Evolutionary conservation across 2,113 vertebrate genomes (phyloP).

Genomic region (Brachypodius melanocephalos): DNA sequence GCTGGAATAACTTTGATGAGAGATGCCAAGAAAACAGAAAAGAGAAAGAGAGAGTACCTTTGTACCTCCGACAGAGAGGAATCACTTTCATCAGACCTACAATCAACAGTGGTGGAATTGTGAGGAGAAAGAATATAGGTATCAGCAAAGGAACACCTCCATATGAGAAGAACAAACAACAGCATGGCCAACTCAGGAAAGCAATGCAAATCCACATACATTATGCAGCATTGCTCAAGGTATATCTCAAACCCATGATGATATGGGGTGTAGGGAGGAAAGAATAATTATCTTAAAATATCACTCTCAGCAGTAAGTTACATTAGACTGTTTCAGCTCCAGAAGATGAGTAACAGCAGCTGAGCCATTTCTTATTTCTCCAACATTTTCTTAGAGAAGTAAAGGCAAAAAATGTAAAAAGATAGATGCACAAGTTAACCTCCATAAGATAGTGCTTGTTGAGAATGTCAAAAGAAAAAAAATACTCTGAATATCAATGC

Average conservation of each 20-base stretch:
- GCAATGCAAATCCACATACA: conserved; percentile 29
- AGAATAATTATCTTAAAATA: not conserved
- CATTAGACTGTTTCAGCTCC: not conserved
- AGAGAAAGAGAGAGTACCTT: conserved; percentile 80
- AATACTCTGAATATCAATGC: not conserved
- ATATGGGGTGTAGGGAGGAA: not conserved
- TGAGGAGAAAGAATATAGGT: conserved; percentile 76
- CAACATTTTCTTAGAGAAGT: not conserved
- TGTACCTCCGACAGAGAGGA: conserved; percentile 83
- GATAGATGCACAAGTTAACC: not conserved
- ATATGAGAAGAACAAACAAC: conserved; percentile 46
- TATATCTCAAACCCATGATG: not conserved
- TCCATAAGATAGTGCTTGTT: not conserved
- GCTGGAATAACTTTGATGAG: conserved; percentile 20
- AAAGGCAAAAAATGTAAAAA: not conserved
- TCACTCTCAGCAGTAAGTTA: not conserved
- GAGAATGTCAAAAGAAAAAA: not conserved
- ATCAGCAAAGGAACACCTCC: conserved; percentile 70
- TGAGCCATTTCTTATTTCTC: not conserved
- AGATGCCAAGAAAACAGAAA: conserved; percentile 64
- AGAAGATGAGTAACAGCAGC: not conserved
- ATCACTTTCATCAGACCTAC: conserved; percentile 87
- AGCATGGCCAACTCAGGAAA: conserved; percentile 45
- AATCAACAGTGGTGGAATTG: conserved; percentile 76
- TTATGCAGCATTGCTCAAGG: not conserved